Percentiles rank a stretch among this genome's conserved stretches.
These are phyloP conservation scores for Trigoniulus corallinus DNA, from an alignment of 1,140 invertebrate genomes.

Conservation along the genomic window DNA sequence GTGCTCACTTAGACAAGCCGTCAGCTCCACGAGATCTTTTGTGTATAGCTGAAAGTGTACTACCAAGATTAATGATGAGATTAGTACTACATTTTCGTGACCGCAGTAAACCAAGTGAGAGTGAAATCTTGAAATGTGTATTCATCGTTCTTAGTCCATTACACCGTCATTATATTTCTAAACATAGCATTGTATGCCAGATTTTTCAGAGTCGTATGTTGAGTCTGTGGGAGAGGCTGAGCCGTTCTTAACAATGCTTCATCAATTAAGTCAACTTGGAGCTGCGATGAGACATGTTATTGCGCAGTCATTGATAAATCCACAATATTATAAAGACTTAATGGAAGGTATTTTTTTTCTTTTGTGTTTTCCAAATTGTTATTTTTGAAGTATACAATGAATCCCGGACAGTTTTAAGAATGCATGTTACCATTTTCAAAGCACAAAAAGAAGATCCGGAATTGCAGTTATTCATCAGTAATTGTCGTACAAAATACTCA, in stretches of 20 bases:
- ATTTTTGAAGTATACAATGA: constrained; percentile 63
- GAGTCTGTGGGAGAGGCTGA: constrained; percentile 59
- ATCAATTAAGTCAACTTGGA: constrained; percentile 86
- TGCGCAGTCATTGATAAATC: constrained; percentile 72
- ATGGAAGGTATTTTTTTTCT: constrained; percentile 16
- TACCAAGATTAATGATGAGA: constrained; percentile 76
- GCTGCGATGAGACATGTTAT: constrained; percentile 84
- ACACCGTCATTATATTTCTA: too few relatives aligned
- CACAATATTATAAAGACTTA: constrained; percentile 36
- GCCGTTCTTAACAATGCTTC: constrained; percentile 66
- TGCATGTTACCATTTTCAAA: not conserved
- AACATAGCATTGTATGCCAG: too few relatives aligned
- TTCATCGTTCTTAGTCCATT: too few relatives aligned
- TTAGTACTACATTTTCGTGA: constrained; percentile 78
- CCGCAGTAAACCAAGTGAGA: constrained; percentile 32
- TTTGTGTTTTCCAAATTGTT: not conserved
- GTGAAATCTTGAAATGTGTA: too few relatives aligned
- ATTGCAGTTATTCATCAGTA: not conserved
- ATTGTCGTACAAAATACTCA: not conserved
- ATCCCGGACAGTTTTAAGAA: constrained; percentile 52
- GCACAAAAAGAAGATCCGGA: not conserved
- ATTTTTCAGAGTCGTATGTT: constrained; percentile 6
- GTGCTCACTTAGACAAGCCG: constrained; percentile 49
- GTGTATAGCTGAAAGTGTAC: constrained; percentile 79
- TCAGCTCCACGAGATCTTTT: constrained; percentile 65